These are phyloP conservation scores for Pasiphila rectangulata DNA, from an alignment of 2,888 invertebrate genomes.

Conservation along the genomic window DNA sequence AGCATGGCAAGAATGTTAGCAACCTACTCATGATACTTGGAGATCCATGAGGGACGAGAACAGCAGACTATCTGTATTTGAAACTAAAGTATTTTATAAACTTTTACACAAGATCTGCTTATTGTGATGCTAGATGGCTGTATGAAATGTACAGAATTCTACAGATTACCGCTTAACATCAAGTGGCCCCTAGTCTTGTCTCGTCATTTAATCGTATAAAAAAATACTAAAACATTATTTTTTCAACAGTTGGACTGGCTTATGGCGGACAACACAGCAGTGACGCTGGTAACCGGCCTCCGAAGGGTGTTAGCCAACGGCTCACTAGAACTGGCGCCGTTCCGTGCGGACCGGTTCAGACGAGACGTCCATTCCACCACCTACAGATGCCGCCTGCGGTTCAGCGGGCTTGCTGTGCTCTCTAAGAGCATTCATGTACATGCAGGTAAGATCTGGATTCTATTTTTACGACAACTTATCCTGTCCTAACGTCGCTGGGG, in stretches of 20 bases:
- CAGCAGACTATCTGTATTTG: no score
- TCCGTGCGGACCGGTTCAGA: slow-evolving; percentile 89
- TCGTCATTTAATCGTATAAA: not conserved
- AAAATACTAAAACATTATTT: not conserved
- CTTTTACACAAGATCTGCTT: no score
- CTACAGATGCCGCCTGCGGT: slow-evolving; percentile 84
- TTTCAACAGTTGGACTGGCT: slow-evolving; percentile 86
- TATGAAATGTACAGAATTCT: no score
- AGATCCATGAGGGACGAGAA: no score
- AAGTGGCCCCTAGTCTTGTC: no score
- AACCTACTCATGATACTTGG: no score
- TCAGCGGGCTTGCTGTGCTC: slow-evolving; percentile 82
- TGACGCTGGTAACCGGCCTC: slow-evolving; percentile 84
- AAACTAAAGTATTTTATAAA: no score
- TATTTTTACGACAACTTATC: no score
- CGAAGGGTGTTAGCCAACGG: slow-evolving; percentile 90
- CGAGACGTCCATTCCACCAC: slow-evolving; percentile 92
- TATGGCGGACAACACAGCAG: slow-evolving; percentile 85
- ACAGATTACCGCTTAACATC: no score
- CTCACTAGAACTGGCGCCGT: slow-evolving; percentile 91
- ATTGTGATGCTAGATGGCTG: no score
- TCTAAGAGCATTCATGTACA: slow-evolving; percentile 93
- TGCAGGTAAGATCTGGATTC: slow-evolving; percentile 93
- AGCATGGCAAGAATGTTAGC: no score
- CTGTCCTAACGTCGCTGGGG: no score